Base-by-base conservation (phyloP, 2,797 vertebrate species). In the Pseudopleuronectes americanus region DNA sequence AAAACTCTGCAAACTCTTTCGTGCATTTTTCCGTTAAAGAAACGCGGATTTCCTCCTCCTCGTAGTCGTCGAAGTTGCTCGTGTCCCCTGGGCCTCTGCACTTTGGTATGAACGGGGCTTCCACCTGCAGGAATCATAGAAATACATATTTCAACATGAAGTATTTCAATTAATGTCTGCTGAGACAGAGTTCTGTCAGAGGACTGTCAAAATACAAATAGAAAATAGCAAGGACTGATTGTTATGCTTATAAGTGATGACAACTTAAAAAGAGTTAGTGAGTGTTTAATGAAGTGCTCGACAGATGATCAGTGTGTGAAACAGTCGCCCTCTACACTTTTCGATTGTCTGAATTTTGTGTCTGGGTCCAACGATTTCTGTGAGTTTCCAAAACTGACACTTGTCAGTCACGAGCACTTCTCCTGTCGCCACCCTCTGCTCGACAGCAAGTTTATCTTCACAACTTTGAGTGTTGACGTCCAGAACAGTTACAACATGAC, bases 51-150 rank as follows among this genome's bases (percentile, higher is more conserved):
- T 98, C 97, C 92, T 99, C 98, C 84, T 99, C 98, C 84, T 99
- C 98, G 70, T 99, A 99, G 93, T 99, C 98, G 57, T 99, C 98
- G 6, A 99, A 99, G 94, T 99, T 99, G 96, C 98, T 99, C 77
- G 97, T 99, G 93, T 99, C 98, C 67, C 98, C 98, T 17, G 97
- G 96, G 78, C 98, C 98, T 97, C 96, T 95, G 94, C 96, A 99
- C 95, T 99, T 99, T 95, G 98, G 98, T 96, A 99, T 98, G 96
- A 99, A 99, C 0, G 97, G 98, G 87, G 97, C 97, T 93, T 99
- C 98, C 88, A 99, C 98, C 98, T 99, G 80, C 41, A 77, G 26
- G 26, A 72, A 56, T 13, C 59, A 63, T 22, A 70, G 62, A 12
- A 48, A 38, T 19, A 21, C 16, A 38, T 13, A 22, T 64, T 75